phyloP scores from a whole-genome alignment of 2,113 vertebrate species.

The Ptyas mucosa region DNA sequence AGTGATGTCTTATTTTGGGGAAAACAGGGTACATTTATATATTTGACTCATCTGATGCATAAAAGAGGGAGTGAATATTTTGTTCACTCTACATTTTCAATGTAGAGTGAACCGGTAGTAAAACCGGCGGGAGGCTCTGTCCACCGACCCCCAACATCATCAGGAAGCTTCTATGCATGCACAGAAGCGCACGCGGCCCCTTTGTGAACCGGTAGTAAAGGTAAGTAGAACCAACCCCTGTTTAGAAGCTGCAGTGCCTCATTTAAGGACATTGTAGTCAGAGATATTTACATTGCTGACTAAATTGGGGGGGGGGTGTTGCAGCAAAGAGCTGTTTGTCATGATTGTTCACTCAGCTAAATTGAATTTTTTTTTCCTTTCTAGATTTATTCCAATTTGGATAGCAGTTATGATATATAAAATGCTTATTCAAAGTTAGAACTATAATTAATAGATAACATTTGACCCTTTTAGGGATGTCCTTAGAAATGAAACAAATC shows the following conservation, averaged over 20 bases:
- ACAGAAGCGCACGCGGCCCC: too few relatives aligned
- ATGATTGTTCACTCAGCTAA: not conserved
- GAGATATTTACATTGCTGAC: not conserved
- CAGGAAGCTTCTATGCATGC: too few relatives aligned
- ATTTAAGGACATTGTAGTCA: not conserved
- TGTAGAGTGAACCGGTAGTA: too few relatives aligned
- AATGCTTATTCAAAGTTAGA: not conserved
- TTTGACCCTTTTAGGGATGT: not conserved
- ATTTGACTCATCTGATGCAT: fast-evolving
- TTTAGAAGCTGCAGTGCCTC: fast-evolving
- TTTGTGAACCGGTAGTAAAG: too few relatives aligned
- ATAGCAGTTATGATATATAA: not conserved
- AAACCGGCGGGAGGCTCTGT: too few relatives aligned
- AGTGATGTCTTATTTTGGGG: too few relatives aligned
- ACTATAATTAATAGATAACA: not conserved
- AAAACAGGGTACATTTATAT: not conserved
- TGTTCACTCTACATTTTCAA: not conserved
- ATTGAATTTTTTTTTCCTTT: not conserved
- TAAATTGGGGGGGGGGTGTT: too few relatives aligned
- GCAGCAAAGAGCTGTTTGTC: not conserved
- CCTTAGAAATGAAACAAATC: not conserved
- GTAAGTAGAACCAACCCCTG: too few relatives aligned
- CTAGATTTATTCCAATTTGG: not conserved
- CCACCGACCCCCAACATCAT: too few relatives aligned
- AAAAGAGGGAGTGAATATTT: not conserved